Base-by-base conservation (phyloP, 1,140 invertebrate genomes). In the Sycophila sp. region DNA sequence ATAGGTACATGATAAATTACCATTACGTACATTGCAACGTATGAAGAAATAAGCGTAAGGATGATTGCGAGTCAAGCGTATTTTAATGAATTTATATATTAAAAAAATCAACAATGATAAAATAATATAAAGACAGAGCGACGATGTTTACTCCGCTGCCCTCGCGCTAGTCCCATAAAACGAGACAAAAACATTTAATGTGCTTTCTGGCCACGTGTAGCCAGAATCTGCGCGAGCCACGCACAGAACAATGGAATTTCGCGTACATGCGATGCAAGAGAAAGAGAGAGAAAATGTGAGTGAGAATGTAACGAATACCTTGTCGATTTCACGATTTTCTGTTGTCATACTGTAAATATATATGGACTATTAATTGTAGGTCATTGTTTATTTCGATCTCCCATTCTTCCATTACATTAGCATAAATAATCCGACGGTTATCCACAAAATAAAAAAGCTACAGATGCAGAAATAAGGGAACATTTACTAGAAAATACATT, bases 261-360 rank as follows among this genome's bases (percentile, higher is more conserved):
- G n/a, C 13, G 17, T 28, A 30, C 28, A 11, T 15, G 24, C 10
- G n/a, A 32, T 34, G 19, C 19, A 49, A 30, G 28, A 63, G n/a
- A 63, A 56, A 36, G 15, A 17, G 19, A 32, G 17, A n/a, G 13
- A 56, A n/a, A 30, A n/a, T 17, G 53, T 17, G 28, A 45, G 34
- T 47, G 24, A 62, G n/a, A n/a, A 47, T 42, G 38, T n/a, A 62
- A 53, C 10, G 45, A 66, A 56, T 66, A 56, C 36, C 36, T 56
- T 56, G 53, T 66, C 62, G 64, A 66, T 66, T 66, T 56, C 22
- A 38, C 19, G 32, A 36, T 32, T 65, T 58, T 67, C 36, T 67
- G 64, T 67, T 67, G 40, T 67, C 38, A 67, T 58, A 58, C 40
- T 67, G 64, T 67, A 67, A 67, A 67, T 67, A 67, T 67, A 67